Evolutionary conservation across 2,797 vertebrate species (phyloP).

Genomic region (Sebastes minor): DNA sequence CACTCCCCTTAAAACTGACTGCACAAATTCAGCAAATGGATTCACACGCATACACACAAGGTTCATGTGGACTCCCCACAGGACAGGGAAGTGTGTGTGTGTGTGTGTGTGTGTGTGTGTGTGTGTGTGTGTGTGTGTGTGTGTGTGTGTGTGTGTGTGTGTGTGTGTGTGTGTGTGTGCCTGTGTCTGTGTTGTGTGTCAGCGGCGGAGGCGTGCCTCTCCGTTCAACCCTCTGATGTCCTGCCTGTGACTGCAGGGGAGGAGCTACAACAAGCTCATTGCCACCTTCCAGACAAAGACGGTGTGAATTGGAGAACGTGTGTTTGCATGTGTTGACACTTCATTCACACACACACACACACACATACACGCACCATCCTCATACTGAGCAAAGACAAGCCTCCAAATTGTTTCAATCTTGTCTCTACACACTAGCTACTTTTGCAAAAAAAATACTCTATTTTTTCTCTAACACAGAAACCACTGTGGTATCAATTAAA

Average conservation of each 20-base stretch:
- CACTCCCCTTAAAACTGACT: background rate
- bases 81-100: constrained; percentile 2
- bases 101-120: background rate
- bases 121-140: background rate
- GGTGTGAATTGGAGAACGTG: constrained; percentile 38
- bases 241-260: constrained; percentile 73
- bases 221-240: constrained; percentile 44
- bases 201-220: constrained; percentile 40
- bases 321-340: constrained; percentile 45
- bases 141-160: background rate
- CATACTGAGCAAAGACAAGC: background rate
- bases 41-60: background rate
- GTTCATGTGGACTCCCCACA: background rate
- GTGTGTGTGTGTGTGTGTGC: constrained; percentile 6
- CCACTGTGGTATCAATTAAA: background rate
- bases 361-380: background rate
- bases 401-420: constrained; percentile 7
- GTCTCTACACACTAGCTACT: background rate
- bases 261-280: constrained; percentile 64
- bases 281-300: constrained; percentile 78
- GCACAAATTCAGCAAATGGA: constrained; percentile 9
- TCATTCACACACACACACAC: constrained; percentile 8
- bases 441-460: background rate
- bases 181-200: background rate
- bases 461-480: background rate